These are phyloP conservation scores for Sparus aurata DNA, from an alignment of 2,797 vertebrate species.

Conservation along the genomic window DNA sequence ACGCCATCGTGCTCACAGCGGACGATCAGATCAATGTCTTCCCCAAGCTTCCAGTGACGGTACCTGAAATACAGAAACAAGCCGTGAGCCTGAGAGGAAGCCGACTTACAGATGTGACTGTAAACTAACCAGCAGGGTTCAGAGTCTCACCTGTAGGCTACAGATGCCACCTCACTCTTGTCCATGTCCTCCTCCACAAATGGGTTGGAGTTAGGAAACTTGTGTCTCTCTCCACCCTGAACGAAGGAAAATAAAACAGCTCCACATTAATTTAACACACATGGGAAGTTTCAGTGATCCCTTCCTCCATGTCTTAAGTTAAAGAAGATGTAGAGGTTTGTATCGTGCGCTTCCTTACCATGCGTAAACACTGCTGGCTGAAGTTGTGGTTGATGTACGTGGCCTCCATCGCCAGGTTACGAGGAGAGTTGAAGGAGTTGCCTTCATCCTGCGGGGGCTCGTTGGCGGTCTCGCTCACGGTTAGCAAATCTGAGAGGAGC, in stretches of 20 bases:
- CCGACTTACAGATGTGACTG: not conserved
- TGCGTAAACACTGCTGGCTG: constrained; percentile 97
- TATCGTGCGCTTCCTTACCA: constrained; percentile 79
- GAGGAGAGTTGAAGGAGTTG: constrained; percentile 97
- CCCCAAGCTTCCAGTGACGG: constrained; percentile 98
- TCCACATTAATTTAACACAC: not conserved
- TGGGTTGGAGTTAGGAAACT: constrained; percentile 94
- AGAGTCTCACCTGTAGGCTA: constrained; percentile 92
- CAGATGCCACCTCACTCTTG: constrained; percentile 97
- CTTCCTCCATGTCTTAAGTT: too few species aligned
- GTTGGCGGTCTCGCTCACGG: constrained; percentile 98
- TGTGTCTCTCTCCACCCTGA: constrained; percentile 94
- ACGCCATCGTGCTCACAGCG: constrained; percentile 98
- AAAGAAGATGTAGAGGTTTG: not conserved
- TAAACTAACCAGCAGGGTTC: constrained; percentile 1
- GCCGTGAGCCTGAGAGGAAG: not conserved
- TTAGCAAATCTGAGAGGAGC: constrained; percentile 89
- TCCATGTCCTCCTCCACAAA: constrained; percentile 98
- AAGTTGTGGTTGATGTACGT: constrained; percentile 99
- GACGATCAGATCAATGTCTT: constrained; percentile 98
- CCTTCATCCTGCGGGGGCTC: constrained; percentile 98
- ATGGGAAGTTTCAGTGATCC: too few species aligned
- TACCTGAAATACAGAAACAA: constrained; percentile 84
- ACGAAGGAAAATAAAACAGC: constrained; percentile 1
- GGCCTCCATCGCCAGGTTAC: constrained; percentile 98